Evolutionary conservation across 2,797 vertebrate species (phyloP), one percentile per base, ranked within the genome.

Genomic region (Hydrophis major): DNA sequence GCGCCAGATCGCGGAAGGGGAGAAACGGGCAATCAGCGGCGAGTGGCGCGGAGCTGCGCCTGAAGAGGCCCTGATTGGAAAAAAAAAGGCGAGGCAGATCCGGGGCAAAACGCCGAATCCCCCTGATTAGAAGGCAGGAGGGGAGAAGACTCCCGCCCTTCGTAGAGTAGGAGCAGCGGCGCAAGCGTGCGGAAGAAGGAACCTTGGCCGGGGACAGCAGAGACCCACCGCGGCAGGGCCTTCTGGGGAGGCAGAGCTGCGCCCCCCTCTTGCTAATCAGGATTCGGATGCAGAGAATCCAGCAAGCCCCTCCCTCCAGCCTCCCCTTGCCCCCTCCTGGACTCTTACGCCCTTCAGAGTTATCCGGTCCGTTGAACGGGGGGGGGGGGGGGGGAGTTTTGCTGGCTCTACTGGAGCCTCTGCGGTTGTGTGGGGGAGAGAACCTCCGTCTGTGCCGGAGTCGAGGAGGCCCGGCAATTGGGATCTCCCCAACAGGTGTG

Each of bases 21-120:
- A 32, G 20, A 12, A 37, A 14, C 53, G 63, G 91, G 55, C 91
- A 89, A 69, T 63, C 88, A 90, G 74, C 42, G 5, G 74, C 56
- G 88, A 90, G 92, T 63, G 88, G 92, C 55, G 3, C 37, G 57
- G 66, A 78, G 66, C 87, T 28, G 92, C 55, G 74, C 13, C 37
- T 86, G 69, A 89, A 92, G 89, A 92, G 92, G 56, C 50, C 87
- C n/a, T 92, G 91, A 92, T 78, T 57, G 87, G n/a, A n/a, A 59
- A 56, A 55, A 32, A 57, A 27, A 74, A 74, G 5, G 55, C 47
- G 56, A 57, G 47, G 78, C 25, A 63, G 66, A 12, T 25, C 32
- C 18, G 32, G 56, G 57, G 32, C 32, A 2, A 20, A 22, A 11
- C 18, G 69, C 37, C 4, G 74, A 83, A 47, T 11, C 10, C 11